Base-by-base conservation (phyloP, 2,888 invertebrate species). In the Sphaerophoria taeniata region DNA sequence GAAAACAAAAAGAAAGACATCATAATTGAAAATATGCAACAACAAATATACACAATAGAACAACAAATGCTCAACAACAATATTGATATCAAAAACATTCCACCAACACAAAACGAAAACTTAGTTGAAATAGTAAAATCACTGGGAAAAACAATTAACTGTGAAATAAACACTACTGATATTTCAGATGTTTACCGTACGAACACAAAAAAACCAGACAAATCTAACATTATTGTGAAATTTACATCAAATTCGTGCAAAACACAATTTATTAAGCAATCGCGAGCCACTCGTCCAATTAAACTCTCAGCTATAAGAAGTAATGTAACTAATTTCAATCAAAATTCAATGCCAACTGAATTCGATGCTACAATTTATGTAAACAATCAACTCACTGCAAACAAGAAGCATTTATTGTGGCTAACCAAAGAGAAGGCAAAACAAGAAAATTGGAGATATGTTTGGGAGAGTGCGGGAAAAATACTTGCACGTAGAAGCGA, bases 371-470 rank as follows among this genome's bases (percentile, higher is more conserved):
- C 24, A 24, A 24, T 24, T 24, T 24, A 24, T 24, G 24, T 24
- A 9, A 65, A 65, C 16, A 53, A 53, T 53, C 67, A 67, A 51
- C 39, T 67, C 16, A 53, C 53, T 14, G 36, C 39, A 36, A 34
- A 67, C 14, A 67, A 67, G 9, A 67, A 67, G 34, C 67, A 67
- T 14, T 36, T 67, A 9, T 36, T 67, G 33, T 67, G 53, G 67
- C 9, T 67, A 36, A 36, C 67, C 6, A 45, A 63, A 31, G 47
- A 63, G 45, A 63, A 63, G 24, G 61, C 61, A 63, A 63, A 63
- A 33, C 24, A 67, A 53, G 43, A 53, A 39, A 67, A 24, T 24
- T 24, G 24, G 24, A 24, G 24, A 24, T 24, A 24, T 24, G 24
- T 24, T 24, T 24, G 24, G 24, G 24, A 24, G 24, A 24, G 24